Base-by-base conservation (phyloP, 1,140 invertebrate genomes). In the Papilio xuthus region DNA sequence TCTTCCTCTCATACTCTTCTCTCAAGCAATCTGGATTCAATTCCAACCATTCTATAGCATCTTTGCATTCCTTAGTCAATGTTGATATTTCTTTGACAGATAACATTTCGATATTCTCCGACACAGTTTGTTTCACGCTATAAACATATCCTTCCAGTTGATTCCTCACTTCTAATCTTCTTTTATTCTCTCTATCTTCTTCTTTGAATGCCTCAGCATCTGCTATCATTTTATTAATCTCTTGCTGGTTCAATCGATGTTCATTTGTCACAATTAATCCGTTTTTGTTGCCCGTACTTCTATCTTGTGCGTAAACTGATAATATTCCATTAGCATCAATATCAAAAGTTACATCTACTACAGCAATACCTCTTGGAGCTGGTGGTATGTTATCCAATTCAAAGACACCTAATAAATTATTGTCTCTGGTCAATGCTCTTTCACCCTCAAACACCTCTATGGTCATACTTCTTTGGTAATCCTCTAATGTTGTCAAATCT, bases 101-200 rank as follows among this genome's bases (percentile, higher is more conserved):
- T 12, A 95, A 78, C 79, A 89, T 90, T 6, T 86, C 84, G 10
- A 90, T 81, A 53, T 88, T 88, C 0, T 94, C 92, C n/a, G 94
- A 85, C 0, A 95, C 85, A 9, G 92, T 94, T 84, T 92, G 90
- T 88, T 96, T 96, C 78, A 97, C 95, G 79, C 95, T 95, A 87
- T 96, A 97, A n/a, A 96, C 94, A 81, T 97, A 97, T 12, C 94
- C 94, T 90, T 97, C 97, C 23, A 97, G 89, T 53, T 95, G 93
- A 86, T 97, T 97, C 86, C 96, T 96, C 2, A 95, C 94, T 63
- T 95, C 89, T 42, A 97, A 94, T 42, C 96, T 90, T 4, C 90
- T 89, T 80, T 90, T 92, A 44, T 94, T 92, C 72, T 94, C 93
- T 32, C 91, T 92, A 82, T 96, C 95, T 79, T 95, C 94, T 70